Conservation (phyloP, 1,140 invertebrate species). For the Apis cerana region DNA sequence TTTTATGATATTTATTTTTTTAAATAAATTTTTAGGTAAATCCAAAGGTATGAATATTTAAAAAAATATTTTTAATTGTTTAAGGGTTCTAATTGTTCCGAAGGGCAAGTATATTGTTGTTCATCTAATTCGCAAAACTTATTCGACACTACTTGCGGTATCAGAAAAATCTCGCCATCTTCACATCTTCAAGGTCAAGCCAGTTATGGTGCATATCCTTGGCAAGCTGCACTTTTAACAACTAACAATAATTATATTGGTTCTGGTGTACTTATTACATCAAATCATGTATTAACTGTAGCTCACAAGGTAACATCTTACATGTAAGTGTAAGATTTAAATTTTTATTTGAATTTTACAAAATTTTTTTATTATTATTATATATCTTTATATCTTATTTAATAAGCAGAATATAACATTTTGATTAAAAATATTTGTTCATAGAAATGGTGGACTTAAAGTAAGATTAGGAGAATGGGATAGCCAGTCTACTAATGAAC, state of each 20-base stretch:
- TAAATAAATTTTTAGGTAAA: background rate
- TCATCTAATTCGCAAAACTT: constrained; percentile 41
- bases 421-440: background rate
- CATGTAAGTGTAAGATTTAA: constrained; percentile 79
- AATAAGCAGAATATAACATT: background rate
- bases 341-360: background rate
- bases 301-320: constrained; percentile 85
- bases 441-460: constrained; percentile 79
- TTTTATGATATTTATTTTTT: background rate
- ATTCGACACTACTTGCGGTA: constrained; percentile 72
- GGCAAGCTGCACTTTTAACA: constrained; percentile 81
- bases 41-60: background rate
- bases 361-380: background rate
- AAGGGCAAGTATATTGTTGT: constrained; percentile 81
- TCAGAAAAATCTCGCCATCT: constrained; percentile 71
- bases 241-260: constrained; percentile 83
- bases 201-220: constrained; percentile 82
- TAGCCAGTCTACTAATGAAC: constrained; percentile 83
- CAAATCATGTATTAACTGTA: constrained; percentile 85
- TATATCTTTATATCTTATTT: background rate
- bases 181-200: constrained; percentile 80
- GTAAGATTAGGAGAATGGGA: constrained; percentile 88
- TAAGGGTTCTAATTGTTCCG: constrained; percentile 68
- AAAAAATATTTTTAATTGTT: constrained; percentile 13
- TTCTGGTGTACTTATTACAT: constrained; percentile 85